Conservation (phyloP, 1,140 invertebrate species). For the Spodoptera litura region DNA sequence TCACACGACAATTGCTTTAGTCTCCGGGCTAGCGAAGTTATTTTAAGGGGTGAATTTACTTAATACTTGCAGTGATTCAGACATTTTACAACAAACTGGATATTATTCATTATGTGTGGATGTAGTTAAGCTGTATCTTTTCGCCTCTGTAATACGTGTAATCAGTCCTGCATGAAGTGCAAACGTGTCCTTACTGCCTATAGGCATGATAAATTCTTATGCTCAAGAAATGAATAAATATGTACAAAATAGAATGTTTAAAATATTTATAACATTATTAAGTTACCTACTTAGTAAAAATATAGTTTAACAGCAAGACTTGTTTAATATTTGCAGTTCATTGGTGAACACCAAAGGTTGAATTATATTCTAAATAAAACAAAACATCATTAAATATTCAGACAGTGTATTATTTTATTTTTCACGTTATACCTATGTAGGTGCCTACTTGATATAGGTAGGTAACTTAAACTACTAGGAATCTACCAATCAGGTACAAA, state of each 20-base stretch:
- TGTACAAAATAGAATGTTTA: constrained; percentile 26
- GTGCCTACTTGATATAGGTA: too few species aligned
- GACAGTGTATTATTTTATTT: constrained; percentile 19
- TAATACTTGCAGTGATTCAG: too few species aligned
- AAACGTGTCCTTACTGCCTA: not conserved
- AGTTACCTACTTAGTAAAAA: constrained; percentile 37
- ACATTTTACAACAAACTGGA: too few species aligned
- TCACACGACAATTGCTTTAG: too few species aligned
- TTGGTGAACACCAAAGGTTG: constrained; percentile 6
- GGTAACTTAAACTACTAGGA: too few species aligned
- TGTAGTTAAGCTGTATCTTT: not conserved
- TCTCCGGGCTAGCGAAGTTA: too few species aligned
- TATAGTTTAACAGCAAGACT: constrained; percentile 45
- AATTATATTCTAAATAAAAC: constrained; percentile 18
- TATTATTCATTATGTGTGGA: too few species aligned
- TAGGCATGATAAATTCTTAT: constrained; percentile 12
- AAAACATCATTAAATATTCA: constrained; percentile 2
- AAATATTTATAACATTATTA: constrained; percentile 32
- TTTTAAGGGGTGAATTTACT: too few species aligned
- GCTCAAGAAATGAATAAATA: constrained; percentile 29
- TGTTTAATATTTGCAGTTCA: constrained; percentile 48
- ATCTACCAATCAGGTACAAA: too few species aligned
- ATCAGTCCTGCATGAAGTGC: not conserved
- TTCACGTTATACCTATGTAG: too few species aligned
- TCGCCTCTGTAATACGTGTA: constrained; percentile 11